These are phyloP conservation scores for Dryobates pubescens DNA, from an alignment of 2,797 vertebrate genomes.

Conservation along the genomic window DNA sequence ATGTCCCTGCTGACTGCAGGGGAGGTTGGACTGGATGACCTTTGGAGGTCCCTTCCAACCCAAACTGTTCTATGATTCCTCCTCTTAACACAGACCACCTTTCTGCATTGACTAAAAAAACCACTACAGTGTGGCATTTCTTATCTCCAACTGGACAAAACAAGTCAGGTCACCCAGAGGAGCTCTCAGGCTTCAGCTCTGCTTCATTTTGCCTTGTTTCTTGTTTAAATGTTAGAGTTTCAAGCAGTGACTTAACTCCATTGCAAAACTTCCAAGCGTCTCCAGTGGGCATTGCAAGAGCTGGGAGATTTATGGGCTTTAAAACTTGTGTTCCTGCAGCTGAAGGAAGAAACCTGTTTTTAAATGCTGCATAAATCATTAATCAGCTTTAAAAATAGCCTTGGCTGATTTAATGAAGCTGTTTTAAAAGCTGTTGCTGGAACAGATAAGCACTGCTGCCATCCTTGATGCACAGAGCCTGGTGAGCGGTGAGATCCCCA, in stretches of 20 bases:
- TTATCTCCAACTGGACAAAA: not conserved
- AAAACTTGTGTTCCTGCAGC: not conserved
- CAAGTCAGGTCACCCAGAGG: not conserved
- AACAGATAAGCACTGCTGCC: not conserved
- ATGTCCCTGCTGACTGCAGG: no score
- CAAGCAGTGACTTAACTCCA: not conserved
- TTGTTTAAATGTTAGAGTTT: no score
- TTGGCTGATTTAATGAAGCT: not conserved
- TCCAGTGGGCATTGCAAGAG: not conserved
- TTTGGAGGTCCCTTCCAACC: no score
- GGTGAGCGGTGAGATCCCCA: not conserved
- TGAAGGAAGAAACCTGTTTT: not conserved
- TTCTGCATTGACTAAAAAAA: not conserved
- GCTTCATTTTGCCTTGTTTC: not conserved
- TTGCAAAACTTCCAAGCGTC: slow-evolving; percentile 21
- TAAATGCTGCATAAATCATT: not conserved
- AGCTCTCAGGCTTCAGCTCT: not conserved
- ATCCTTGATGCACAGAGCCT: not conserved
- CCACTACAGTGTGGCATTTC: not conserved
- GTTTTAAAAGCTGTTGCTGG: not conserved
- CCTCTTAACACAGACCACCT: not conserved
- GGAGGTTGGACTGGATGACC: no score
- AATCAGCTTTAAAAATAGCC: not conserved
- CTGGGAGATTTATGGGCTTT: not conserved
- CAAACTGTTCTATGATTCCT: not conserved